Conservation (phyloP, 2,797 vertebrate genomes). For the Esox lucius region DNA sequence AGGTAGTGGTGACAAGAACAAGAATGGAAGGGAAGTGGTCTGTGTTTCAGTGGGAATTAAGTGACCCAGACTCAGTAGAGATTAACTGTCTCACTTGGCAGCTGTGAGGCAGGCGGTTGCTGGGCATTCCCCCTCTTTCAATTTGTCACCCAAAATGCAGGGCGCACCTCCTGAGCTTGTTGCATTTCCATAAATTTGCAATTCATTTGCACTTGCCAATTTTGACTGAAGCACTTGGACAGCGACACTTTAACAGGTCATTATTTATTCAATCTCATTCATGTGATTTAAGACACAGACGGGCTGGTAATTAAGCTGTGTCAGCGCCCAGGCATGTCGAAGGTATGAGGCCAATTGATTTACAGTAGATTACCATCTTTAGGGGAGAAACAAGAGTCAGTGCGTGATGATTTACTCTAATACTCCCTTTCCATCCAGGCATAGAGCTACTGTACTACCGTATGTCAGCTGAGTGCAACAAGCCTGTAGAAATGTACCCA, state of each 20-base stretch:
- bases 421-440: conserved; percentile 16
- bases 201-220: conserved; percentile 65
- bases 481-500: conserved; percentile 28
- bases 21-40: conserved; percentile 41
- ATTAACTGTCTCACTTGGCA: conserved; percentile 68
- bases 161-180: conserved; percentile 44
- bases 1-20: conserved; percentile 27
- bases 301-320: conserved; percentile 75
- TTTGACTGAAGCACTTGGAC: conserved; percentile 58
- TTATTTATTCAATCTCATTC: conserved; percentile 76
- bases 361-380: conserved; percentile 75
- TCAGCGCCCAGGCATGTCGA: conserved; percentile 60
- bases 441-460: conserved; percentile 4
- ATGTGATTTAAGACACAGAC: conserved; percentile 69
- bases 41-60: conserved; percentile 64
- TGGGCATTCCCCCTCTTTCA: conserved; percentile 58
- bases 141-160: conserved; percentile 65
- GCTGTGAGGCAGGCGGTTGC: conserved; percentile 54
- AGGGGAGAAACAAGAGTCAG: conserved; percentile 47
- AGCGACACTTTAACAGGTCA: conserved; percentile 62
- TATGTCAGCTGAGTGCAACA: conserved; percentile 13
- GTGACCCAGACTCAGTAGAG: conserved; percentile 56
- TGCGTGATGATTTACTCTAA: conserved; percentile 35
- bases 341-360: conserved; percentile 69
- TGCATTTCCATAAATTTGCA: conserved; percentile 71